These are phyloP conservation scores for Lepilemur septentrionalis DNA, from an alignment of 2,797 vertebrate species.

Conservation along the genomic window DNA sequence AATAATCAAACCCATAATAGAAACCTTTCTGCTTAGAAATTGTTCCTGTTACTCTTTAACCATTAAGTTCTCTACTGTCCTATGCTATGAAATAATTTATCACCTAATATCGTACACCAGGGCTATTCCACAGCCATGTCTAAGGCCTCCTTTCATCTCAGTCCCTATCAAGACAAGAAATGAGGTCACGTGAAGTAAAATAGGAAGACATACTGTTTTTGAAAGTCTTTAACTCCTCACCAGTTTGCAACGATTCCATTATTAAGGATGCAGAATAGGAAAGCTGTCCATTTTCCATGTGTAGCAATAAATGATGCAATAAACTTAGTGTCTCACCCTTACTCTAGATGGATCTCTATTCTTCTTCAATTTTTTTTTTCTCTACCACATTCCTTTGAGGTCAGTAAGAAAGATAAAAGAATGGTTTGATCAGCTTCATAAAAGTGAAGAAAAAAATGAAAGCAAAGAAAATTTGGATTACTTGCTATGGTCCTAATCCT, in stretches of 20 bases:
- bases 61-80: neutral
- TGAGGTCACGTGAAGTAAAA: neutral
- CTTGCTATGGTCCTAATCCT: neutral
- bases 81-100: neutral
- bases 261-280: neutral
- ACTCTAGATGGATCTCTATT: neutral
- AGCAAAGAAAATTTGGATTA: neutral
- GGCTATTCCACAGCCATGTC: neutral
- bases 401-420: constrained; percentile 18
- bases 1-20: neutral
- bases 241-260: neutral
- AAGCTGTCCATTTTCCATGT: neutral
- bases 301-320: neutral
- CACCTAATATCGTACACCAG: neutral
- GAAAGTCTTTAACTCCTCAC: neutral
- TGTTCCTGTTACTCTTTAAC: neutral
- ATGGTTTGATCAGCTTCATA: neutral
- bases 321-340: neutral
- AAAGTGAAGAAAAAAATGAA: constrained; percentile 2
- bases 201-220: neutral
- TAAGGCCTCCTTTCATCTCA: neutral
- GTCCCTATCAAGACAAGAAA: neutral
- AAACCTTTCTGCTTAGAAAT: neutral
- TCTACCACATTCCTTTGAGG: neutral
- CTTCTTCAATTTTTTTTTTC: neutral